Evolutionary conservation across 1,140 invertebrate genomes (phyloP).

Genomic region (Drosophila leontia): DNA sequence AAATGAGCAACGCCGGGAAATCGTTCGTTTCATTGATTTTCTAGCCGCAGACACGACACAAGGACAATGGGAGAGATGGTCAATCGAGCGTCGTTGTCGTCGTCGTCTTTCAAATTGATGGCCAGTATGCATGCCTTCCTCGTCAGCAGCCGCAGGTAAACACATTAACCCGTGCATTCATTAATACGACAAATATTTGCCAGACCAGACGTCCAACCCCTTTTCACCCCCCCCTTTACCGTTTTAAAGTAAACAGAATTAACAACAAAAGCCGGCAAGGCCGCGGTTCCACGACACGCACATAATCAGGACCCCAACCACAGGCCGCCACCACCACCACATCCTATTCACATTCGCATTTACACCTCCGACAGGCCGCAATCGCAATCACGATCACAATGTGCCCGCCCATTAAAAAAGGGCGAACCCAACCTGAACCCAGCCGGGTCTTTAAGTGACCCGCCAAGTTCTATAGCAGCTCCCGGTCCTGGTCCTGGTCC

Average conservation of each 20-base stretch:
- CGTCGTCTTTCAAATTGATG: constrained; percentile 63
- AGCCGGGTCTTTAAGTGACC: constrained; percentile 10
- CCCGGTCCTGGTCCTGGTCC: not conserved
- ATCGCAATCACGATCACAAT: constrained; percentile 45
- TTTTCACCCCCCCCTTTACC: not conserved
- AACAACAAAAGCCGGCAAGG: constrained; percentile 78
- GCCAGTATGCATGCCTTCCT: constrained; percentile 19
- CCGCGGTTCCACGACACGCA: constrained; percentile 36
- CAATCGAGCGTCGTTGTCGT: not conserved
- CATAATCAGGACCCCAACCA: constrained; percentile 37
- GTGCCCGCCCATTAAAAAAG: constrained; percentile 47
- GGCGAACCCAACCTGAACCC: constrained; percentile 28
- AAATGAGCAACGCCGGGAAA: constrained; percentile 23
- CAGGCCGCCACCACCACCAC: not conserved
- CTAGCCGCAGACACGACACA: constrained; percentile 38
- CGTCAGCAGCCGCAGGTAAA: constrained; percentile 57
- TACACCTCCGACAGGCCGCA: constrained; percentile 12
- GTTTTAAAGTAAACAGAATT: constrained; percentile 80
- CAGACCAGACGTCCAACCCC: constrained; percentile 41
- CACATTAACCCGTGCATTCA: constrained; percentile 82
- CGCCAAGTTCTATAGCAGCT: not conserved
- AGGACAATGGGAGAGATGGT: constrained; percentile 1
- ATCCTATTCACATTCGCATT: constrained; percentile 7
- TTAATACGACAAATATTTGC: constrained; percentile 79
- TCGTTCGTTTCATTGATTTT: constrained; percentile 57